phyloP scores from a whole-genome alignment of 2,888 invertebrate genomes.

The Aleiodes testaceus region DNA sequence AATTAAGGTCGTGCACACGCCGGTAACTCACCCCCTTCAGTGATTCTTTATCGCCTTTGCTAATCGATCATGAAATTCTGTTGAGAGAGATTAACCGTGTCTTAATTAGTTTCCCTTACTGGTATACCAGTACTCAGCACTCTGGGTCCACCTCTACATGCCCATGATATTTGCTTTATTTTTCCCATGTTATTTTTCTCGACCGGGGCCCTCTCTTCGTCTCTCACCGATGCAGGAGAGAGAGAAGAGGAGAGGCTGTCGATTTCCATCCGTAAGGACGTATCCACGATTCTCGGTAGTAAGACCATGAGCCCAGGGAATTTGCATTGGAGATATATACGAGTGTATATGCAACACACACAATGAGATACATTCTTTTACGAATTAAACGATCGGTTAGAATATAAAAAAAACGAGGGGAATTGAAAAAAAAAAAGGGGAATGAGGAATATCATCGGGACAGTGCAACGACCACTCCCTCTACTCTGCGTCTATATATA shows the following conservation, averaged over 20 bases:
- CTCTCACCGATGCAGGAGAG: slow-evolving; percentile 26
- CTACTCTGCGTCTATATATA: slow-evolving; percentile 19
- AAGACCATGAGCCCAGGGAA: slow-evolving; percentile 42
- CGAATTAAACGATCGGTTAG: slow-evolving; percentile 29
- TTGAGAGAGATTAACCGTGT: slow-evolving; percentile 65
- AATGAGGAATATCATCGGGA: slow-evolving; percentile 19
- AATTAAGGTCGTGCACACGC: slow-evolving; percentile 67
- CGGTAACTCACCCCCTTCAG: slow-evolving; percentile 49
- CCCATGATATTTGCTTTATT: slow-evolving; percentile 44
- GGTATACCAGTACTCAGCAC: slow-evolving; percentile 49
- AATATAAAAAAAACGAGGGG: slow-evolving; percentile 24
- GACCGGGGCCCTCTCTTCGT: slow-evolving; percentile 12
- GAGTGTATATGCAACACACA: slow-evolving; percentile 41
- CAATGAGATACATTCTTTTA: slow-evolving; percentile 35
- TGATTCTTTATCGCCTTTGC: slow-evolving; percentile 63
- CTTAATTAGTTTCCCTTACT: slow-evolving; percentile 67
- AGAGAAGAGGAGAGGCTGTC: slow-evolving; percentile 27
- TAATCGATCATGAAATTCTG: slow-evolving; percentile 68
- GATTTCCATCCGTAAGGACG: slow-evolving; percentile 57
- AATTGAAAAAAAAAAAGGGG: slow-evolving; percentile 1
- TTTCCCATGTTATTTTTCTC: slow-evolving; percentile 39
- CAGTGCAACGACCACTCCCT: slow-evolving; percentile 42
- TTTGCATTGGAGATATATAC: slow-evolving; percentile 55
- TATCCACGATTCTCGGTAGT: slow-evolving; percentile 55
- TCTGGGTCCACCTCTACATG: slow-evolving; percentile 50